Percentiles rank a stretch among this genome's conserved stretches.
Conservation (phyloP, 2,797 vertebrate species). For the Gorsachius magnificus region DNA sequence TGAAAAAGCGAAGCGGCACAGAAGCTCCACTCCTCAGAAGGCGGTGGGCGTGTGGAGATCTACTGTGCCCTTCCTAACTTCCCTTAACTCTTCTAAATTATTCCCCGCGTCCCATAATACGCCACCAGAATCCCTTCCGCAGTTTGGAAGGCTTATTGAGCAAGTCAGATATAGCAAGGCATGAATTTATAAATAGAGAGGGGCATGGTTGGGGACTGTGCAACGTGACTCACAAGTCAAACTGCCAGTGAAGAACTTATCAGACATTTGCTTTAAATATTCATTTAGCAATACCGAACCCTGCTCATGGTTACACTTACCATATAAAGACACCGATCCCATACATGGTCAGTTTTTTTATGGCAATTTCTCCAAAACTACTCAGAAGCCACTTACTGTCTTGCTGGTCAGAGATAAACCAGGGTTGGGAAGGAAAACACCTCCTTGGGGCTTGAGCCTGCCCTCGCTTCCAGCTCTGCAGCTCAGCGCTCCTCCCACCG, state of each 20-base stretch:
- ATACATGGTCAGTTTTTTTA: not conserved
- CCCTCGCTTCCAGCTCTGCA: not conserved
- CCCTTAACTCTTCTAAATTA: not conserved
- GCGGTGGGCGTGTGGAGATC: not conserved
- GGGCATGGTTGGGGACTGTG: slow-evolving; percentile 42
- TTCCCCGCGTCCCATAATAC: not conserved
- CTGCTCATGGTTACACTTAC: not conserved
- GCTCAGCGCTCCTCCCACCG: not conserved
- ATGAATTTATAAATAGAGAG: slow-evolving; percentile 75
- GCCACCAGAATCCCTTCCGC: slow-evolving; percentile 21
- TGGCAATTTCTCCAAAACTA: not conserved
- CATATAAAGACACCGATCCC: not conserved
- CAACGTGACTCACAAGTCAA: slow-evolving; percentile 66
- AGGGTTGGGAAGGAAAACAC: not conserved
- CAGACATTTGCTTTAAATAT: slow-evolving; percentile 46
- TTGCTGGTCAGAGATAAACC: not conserved
- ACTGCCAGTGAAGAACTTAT: slow-evolving; percentile 13
- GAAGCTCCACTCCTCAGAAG: not conserved
- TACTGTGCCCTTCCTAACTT: not conserved
- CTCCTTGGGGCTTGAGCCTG: not conserved
- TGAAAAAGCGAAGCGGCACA: not conserved
- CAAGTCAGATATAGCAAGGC: slow-evolving; percentile 62
- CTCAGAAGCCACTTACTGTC: not conserved
- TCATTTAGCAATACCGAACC: slow-evolving; percentile 20
- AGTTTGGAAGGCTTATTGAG: slow-evolving; percentile 54